A percentile compares a stretch with the other conserved stretches of the same genome.
phyloP scores from a whole-genome alignment of 2,113 vertebrate species.

The Pelmatolapia mariae region DNA sequence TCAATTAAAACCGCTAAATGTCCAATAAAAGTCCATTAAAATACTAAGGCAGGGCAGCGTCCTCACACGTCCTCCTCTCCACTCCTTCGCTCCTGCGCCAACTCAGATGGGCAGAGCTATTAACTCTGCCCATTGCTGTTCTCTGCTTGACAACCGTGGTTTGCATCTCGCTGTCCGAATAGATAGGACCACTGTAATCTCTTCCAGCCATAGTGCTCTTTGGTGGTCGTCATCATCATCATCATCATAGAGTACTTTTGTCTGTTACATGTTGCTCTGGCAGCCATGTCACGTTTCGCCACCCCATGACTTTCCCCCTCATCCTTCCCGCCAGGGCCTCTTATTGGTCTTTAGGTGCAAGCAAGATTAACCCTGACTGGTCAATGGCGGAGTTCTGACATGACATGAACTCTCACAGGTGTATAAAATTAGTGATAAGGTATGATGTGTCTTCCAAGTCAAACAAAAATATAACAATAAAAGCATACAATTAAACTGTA shows the following conservation, averaged over 20 bases:
- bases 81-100: rapidly evolving
- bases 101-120: neutral
- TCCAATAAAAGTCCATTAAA: neutral
- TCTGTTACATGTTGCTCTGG: neutral
- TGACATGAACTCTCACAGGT: rapidly evolving
- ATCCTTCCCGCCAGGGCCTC: neutral
- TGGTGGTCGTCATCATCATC: neutral
- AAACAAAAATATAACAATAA: neutral
- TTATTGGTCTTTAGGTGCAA: neutral
- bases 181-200: neutral
- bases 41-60: neutral
- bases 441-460: neutral
- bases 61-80: neutral
- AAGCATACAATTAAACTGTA: neutral
- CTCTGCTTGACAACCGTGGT: neutral
- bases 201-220: neutral
- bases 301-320: neutral
- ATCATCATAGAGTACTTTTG: neutral
- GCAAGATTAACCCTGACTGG: neutral
- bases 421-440: neutral
- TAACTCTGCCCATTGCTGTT: neutral
- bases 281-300: neutral
- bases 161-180: rapidly evolving
- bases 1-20: neutral
- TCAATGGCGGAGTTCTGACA: rapidly evolving